phyloP scores from a whole-genome alignment of 2,797 vertebrate species.

The Ispidina lecontei region DNA sequence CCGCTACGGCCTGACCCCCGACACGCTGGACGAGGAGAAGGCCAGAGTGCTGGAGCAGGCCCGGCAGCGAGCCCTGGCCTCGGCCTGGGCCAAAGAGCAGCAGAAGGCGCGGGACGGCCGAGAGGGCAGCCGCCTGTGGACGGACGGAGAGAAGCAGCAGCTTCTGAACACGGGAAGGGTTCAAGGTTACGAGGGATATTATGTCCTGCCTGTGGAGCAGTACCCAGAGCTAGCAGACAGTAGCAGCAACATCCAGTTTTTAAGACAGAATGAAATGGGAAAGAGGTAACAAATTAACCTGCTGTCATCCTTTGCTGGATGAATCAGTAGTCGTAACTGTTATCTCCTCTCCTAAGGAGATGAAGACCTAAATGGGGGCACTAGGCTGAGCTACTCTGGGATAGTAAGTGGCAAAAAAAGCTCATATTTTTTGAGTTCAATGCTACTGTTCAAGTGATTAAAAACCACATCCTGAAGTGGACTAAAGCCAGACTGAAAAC shows the following conservation, averaged over 20 bases:
- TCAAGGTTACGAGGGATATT: constrained; percentile 98
- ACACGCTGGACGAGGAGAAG: constrained; percentile 94
- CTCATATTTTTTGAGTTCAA: constrained; percentile 92
- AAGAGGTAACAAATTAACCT: constrained; percentile 97
- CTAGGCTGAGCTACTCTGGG: constrained; percentile 93
- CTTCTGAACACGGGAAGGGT: constrained; percentile 92
- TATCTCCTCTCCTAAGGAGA: constrained; percentile 94
- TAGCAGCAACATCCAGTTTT: constrained; percentile 99
- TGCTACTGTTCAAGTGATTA: constrained; percentile 88
- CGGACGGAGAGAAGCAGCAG: constrained; percentile 97
- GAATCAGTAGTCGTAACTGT: constrained; percentile 83
- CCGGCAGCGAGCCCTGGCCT: constrained; percentile 90
- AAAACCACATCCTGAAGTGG: constrained; percentile 80
- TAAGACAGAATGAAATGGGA: constrained; percentile 99
- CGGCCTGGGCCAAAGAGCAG: constrained; percentile 95
- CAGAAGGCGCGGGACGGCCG: constrained; percentile 92
- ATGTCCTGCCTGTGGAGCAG: constrained; percentile 97
- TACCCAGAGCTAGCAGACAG: constrained; percentile 99
- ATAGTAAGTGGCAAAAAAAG: constrained; percentile 86
- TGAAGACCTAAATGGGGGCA: constrained; percentile 89
- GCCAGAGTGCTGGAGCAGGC: constrained; percentile 93
- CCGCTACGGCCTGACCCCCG: constrained; percentile 90
- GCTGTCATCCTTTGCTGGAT: constrained; percentile 82
- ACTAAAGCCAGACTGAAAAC: constrained; percentile 82
- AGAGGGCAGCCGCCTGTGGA: constrained; percentile 96